Base-by-base conservation (phyloP, 2,888 invertebrate genomes). In the Oscheius sp. region DNA sequence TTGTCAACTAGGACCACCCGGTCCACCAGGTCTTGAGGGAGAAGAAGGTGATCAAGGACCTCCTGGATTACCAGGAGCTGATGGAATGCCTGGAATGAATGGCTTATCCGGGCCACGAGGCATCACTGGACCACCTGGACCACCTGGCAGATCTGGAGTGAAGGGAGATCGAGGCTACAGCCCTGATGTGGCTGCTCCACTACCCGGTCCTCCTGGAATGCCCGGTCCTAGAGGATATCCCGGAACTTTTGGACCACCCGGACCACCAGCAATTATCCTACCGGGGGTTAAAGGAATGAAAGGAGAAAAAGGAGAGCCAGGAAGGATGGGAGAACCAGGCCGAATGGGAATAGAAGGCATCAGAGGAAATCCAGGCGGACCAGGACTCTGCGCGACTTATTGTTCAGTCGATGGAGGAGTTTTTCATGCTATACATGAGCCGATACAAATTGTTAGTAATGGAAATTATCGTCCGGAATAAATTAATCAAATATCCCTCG, bases 391-490 rank as follows among this genome's bases (percentile, higher is more conserved):
- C n/a, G 44, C 59, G 2, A 59, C 59, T 9, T 59, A 59, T 28
- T 59, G 59, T 59, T 41, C 59, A 9, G 28, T 59, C 6, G 59
- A 59, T 26, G 59, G 59, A 17, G 59, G 59, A 44, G 59, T 30
- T 14, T 59, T 59, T 9, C 59, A 59, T n/a, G 44, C 38, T 14
- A 30, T 20, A n/a, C 30, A 28, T 12, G 61, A 61, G 28, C n/a
- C 54, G n/a, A 8, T 59, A 3, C 41, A 41, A 20, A 59, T 59
- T 44, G 41, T 59, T 9, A 59, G 59, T 20, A 59, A 59, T 20
- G 59, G 59, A 1, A 59, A 59, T n/a, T 59, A 59, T 28, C n/a
- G n/a, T n/a, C n/a, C n/a, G n/a, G n/a, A n/a, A n/a, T n/a, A n/a
- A n/a, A n/a, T n/a, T n/a, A n/a, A n/a, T n/a, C n/a, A n/a, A n/a